These are phyloP conservation scores for Corythaeola cristata DNA, from an alignment of 2,113 vertebrate genomes.

Conservation along the genomic window DNA sequence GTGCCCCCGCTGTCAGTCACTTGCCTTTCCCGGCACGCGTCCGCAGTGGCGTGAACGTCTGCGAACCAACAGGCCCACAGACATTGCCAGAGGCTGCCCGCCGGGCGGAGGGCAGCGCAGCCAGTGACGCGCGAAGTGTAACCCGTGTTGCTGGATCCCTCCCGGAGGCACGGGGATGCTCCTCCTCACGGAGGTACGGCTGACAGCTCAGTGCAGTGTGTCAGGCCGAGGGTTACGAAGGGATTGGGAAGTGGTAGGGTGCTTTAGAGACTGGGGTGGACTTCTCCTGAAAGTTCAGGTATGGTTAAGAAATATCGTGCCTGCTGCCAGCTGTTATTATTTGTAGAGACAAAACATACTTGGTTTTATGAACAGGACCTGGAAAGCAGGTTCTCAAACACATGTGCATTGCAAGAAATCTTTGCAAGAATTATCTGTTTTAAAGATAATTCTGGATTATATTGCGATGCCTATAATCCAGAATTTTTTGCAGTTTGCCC, in stretches of 20 bases:
- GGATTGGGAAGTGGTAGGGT: fast-evolving
- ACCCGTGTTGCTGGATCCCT: fast-evolving
- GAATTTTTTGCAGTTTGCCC: not conserved
- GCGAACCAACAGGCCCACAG: no score
- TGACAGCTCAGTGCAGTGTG: fast-evolving
- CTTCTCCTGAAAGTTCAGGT: fast-evolving
- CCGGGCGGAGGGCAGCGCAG: not conserved
- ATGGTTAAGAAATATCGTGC: fast-evolving
- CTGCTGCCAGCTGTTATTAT: not conserved
- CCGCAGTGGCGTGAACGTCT: fast-evolving
- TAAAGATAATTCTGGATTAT: not conserved
- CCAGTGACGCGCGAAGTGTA: fast-evolving
- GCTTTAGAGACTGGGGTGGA: fast-evolving
- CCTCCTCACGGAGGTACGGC: fast-evolving
- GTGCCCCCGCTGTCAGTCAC: fast-evolving
- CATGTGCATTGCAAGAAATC: fast-evolving
- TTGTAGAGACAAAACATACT: not conserved
- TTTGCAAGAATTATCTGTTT: not conserved
- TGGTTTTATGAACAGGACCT: not conserved
- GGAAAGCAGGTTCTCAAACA: not conserved
- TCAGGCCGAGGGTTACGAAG: not conserved
- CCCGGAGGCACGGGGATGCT: fast-evolving
- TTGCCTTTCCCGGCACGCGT: no score
- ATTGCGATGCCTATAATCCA: fast-evolving
- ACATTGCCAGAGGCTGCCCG: fast-evolving